Percentiles rank a stretch among this genome's conserved stretches.
These are phyloP conservation scores for Rhadinocentrus ornatus DNA, from an alignment of 2,797 vertebrate species.

Conservation along the genomic window DNA sequence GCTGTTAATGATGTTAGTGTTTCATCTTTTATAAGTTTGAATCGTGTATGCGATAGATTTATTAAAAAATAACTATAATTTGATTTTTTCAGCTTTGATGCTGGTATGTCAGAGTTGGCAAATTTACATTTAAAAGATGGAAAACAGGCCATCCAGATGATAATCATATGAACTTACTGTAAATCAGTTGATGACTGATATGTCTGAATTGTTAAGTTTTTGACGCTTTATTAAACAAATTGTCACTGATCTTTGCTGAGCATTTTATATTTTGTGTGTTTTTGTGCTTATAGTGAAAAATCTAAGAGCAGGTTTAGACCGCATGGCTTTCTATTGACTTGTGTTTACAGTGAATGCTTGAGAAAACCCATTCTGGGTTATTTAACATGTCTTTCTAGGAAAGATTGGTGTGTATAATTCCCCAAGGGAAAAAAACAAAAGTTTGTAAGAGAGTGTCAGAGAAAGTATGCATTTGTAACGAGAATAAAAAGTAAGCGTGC, in stretches of 20 bases:
- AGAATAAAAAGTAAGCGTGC: constrained; percentile 28
- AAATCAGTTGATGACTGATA: constrained; percentile 41
- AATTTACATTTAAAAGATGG: constrained; percentile 66
- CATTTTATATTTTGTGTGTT: constrained; percentile 38
- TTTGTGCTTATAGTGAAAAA: constrained; percentile 38
- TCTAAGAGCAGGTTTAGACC: constrained; percentile 46
- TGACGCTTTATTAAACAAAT: constrained; percentile 80
- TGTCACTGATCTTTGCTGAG: constrained; percentile 43
- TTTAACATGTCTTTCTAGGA: constrained; percentile 61
- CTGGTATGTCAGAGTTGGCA: constrained; percentile 86
- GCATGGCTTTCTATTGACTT: constrained; percentile 46
- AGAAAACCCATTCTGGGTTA: constrained; percentile 45
- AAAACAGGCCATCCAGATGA: constrained; percentile 42
- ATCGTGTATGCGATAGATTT: constrained; percentile 67
- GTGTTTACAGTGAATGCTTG: constrained; percentile 47
- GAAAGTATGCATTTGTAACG: constrained; percentile 42
- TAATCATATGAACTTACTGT: constrained; percentile 54
- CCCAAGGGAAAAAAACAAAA: constrained; percentile 15
- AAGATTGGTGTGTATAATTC: constrained; percentile 28
- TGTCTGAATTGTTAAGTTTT: constrained; percentile 66
- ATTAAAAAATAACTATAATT: constrained; percentile 50
- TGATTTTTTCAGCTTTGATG: constrained; percentile 86
- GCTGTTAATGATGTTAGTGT: constrained; percentile 62
- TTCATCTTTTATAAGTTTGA: constrained; percentile 64
- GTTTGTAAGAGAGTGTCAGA: constrained; percentile 47